These are phyloP conservation scores for Antechinus flavipes DNA, from an alignment of 2,113 vertebrate species.

Conservation along the genomic window DNA sequence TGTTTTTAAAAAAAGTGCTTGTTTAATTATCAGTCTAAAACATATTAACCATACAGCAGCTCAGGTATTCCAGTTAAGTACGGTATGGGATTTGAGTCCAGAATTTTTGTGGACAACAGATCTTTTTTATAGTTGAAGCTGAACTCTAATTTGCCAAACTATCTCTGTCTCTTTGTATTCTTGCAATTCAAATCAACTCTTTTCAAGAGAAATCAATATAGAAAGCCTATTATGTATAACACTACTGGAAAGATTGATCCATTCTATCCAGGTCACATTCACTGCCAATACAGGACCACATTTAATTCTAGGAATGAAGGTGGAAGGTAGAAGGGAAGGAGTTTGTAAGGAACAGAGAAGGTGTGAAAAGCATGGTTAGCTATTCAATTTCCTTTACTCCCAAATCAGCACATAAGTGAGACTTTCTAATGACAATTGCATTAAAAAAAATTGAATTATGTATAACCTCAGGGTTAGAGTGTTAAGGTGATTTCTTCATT, in stretches of 20 bases:
- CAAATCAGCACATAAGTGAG: background rate
- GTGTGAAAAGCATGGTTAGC: background rate
- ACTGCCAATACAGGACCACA: constrained; percentile 17
- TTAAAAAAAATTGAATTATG: constrained; percentile 9
- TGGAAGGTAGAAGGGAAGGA: background rate
- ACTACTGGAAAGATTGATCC: constrained; percentile 27
- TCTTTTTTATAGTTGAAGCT: constrained; percentile 23
- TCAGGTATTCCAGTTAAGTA: constrained; percentile 35
- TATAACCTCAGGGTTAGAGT: background rate
- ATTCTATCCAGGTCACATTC: background rate
- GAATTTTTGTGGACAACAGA: constrained; percentile 17
- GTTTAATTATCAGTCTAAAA: background rate
- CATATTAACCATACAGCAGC: constrained; percentile 17
- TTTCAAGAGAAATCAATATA: background rate
- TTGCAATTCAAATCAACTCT: constrained; percentile 56
- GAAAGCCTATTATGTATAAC: background rate
- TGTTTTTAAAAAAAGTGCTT: background rate
- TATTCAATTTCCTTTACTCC: constrained; percentile 16
- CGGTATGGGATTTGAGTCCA: constrained; percentile 14
- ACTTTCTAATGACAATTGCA: background rate
- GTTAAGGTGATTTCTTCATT: constrained; percentile 8
- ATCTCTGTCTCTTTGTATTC: constrained; percentile 17
- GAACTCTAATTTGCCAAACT: constrained; percentile 52
- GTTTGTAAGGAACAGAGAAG: constrained; percentile 5
- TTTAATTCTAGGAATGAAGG: constrained; percentile 11